phyloP scores from a whole-genome alignment of 2,113 vertebrate genomes.

The Pristiophorus japonicus region DNA sequence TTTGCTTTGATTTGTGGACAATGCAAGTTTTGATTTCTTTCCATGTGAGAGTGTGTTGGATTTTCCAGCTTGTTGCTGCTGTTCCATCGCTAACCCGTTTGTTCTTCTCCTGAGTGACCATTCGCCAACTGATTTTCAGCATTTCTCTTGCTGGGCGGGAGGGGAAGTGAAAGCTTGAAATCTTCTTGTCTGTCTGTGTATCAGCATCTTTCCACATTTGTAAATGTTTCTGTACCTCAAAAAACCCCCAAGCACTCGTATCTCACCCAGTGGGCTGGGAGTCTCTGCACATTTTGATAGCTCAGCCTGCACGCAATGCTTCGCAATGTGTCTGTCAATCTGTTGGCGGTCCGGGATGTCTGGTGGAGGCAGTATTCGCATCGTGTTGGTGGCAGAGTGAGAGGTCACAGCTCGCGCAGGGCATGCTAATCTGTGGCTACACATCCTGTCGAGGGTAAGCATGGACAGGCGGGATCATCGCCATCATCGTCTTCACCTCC shows the following conservation, averaged over 20 bases:
- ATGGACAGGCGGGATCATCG: neutral
- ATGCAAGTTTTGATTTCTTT: slow-evolving; percentile 24
- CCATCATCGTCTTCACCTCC: neutral
- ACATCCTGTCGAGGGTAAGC: neutral
- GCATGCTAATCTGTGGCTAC: neutral
- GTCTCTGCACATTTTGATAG: slow-evolving; percentile 2
- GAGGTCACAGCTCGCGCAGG: neutral
- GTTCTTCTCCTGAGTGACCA: slow-evolving; percentile 30
- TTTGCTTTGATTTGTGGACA: neutral
- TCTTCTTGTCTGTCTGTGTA: slow-evolving; percentile 35
- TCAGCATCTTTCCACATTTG: slow-evolving; percentile 31
- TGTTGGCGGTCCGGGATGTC: neutral
- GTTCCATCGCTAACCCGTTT: neutral
- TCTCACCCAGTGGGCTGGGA: slow-evolving; percentile 1
- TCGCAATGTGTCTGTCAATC: slow-evolving; percentile 24
- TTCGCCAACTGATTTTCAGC: slow-evolving; percentile 16
- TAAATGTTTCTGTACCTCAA: slow-evolving; percentile 22
- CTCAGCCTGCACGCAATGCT: slow-evolving; percentile 30
- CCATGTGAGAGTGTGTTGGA: slow-evolving; percentile 9
- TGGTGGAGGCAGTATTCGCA: neutral
- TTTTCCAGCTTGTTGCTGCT: neutral
- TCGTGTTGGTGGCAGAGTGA: neutral
- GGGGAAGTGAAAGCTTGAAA: slow-evolving; percentile 26
- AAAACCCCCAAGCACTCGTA: neutral
- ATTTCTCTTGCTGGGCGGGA: neutral